Percentiles rank a stretch among this genome's conserved stretches.
Evolutionary conservation across 2,113 vertebrate genomes (phyloP).

Genomic region (Tachycineta bicolor): DNA sequence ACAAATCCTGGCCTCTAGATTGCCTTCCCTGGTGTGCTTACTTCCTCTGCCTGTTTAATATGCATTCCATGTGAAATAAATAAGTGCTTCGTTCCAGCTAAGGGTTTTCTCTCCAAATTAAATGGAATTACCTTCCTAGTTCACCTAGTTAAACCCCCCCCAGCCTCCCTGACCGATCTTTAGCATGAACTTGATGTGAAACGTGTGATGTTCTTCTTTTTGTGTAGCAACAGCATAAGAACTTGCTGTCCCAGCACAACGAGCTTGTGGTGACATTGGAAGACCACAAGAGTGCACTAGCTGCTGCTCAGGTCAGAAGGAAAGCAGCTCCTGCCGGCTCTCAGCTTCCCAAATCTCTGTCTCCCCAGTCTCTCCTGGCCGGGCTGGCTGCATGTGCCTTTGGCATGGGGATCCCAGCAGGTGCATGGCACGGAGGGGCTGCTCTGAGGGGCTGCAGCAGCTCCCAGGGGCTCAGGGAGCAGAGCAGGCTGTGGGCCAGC

Average conservation of each 20-base stretch:
- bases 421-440: slow-evolving; percentile 61
- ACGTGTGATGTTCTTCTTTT: slow-evolving; percentile 73
- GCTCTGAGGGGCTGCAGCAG: not conserved
- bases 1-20: not conserved
- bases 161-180: not conserved
- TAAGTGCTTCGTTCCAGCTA: not conserved
- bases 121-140: not conserved
- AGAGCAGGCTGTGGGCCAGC: not conserved
- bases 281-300: slow-evolving; percentile 98
- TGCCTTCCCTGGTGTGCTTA: not conserved
- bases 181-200: not conserved
- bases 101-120: not conserved
- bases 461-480: not conserved
- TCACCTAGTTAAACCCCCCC: not conserved
- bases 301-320: slow-evolving; percentile 90
- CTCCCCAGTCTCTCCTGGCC: not conserved
- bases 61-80: not conserved
- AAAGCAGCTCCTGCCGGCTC: slow-evolving; percentile 46
- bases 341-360: not conserved
- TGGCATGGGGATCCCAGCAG: not conserved
- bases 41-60: not conserved
- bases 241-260: slow-evolving; percentile 87
- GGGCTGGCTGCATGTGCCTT: slow-evolving; percentile 68
- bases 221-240: slow-evolving; percentile 90
- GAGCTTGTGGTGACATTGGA: slow-evolving; percentile 92